Evolutionary conservation across 1,140 invertebrate genomes (phyloP).

Genomic region (Bactericera cockerelli): DNA sequence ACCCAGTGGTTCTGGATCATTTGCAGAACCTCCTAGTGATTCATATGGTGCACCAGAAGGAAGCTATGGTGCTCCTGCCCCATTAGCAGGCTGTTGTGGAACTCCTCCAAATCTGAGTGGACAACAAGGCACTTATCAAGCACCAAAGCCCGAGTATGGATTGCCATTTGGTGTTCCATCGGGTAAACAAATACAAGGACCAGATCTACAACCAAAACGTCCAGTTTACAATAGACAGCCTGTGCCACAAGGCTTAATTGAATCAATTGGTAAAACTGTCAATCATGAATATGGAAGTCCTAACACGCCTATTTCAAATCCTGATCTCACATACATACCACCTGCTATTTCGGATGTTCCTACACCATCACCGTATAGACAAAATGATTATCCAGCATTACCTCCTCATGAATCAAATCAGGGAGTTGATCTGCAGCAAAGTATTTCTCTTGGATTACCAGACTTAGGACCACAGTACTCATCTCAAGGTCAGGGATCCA

Average conservation of each 20-base stretch:
- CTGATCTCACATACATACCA: slow-evolving; percentile 39
- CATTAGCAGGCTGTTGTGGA: slow-evolving; percentile 21
- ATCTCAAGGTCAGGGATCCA: neutral
- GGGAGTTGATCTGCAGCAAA: neutral
- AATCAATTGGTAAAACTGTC: slow-evolving; percentile 36
- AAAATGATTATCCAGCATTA: neutral
- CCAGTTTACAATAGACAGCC: slow-evolving; percentile 50
- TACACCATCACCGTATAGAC: slow-evolving; percentile 1
- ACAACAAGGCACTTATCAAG: slow-evolving; percentile 8
- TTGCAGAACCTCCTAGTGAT: slow-evolving; percentile 17
- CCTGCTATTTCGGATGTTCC: slow-evolving; percentile 41
- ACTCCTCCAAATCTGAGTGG: slow-evolving; percentile 20
- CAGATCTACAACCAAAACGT: slow-evolving; percentile 32
- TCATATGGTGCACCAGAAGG: slow-evolving; percentile 19
- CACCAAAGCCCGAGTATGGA: slow-evolving; percentile 15
- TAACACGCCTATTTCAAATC: neutral
- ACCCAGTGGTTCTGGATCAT: neutral
- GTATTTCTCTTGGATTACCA: neutral
- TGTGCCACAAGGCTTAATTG: slow-evolving; percentile 45
- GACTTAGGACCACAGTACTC: slow-evolving; percentile 2
- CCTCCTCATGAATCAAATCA: neutral
- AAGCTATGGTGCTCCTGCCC: slow-evolving; percentile 20
- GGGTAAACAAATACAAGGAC: slow-evolving; percentile 24
- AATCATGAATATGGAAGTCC: slow-evolving; percentile 31
- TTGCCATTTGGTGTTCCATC: slow-evolving; percentile 22